Base-by-base conservation (phyloP, 2,113 vertebrate species). In the Plecturocebus donacophilus region DNA sequence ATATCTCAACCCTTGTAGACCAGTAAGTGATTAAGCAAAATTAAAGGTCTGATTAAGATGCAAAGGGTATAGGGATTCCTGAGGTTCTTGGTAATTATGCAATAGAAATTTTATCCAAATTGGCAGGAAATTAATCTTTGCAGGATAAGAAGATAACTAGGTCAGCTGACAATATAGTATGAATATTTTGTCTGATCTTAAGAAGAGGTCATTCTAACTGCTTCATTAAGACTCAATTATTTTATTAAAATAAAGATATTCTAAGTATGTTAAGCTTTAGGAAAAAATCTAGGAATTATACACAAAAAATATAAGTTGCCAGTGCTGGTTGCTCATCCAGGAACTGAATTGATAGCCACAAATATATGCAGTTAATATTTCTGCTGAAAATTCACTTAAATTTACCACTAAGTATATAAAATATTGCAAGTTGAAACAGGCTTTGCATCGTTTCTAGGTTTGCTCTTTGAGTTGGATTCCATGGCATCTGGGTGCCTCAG, bases 91-190 rank as follows among this genome's bases (percentile, higher is more conserved):
- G 83, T 95, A 98, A 98, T 97, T 97, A 96, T 87, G 42, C 70
- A 81, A 87, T 42, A 84, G 86, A 81, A 97, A 94, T 96, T 93
- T 97, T 90, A 97, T 96, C 83, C 83, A 98, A 96, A 97, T 96
- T 96, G 90, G 83, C 92, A 96, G 83, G 83, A 97, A 97, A 97
- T 97, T 95, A 93, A 54, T 96, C 94, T 97, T 97, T 90, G 83
- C 95, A 95, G 92, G 64, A 95, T 96, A 96, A 90, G 80, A 93
- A 92, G 68, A 95, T 95, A 97, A 94, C 42, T 90, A 93, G 87
- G 95, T 97, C 90, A 94, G 80, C 88, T 96, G 94, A 95, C 70
- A 97, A 94, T 96, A 77, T 66, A 64, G 61, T 94, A 32, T 90
- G 90, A 95, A 81, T 96, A 94, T 95, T 96, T 96, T 91, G 61